These are phyloP conservation scores for Drosophila sordidula DNA, from an alignment of 2,888 invertebrate genomes.

Conservation along the genomic window DNA sequence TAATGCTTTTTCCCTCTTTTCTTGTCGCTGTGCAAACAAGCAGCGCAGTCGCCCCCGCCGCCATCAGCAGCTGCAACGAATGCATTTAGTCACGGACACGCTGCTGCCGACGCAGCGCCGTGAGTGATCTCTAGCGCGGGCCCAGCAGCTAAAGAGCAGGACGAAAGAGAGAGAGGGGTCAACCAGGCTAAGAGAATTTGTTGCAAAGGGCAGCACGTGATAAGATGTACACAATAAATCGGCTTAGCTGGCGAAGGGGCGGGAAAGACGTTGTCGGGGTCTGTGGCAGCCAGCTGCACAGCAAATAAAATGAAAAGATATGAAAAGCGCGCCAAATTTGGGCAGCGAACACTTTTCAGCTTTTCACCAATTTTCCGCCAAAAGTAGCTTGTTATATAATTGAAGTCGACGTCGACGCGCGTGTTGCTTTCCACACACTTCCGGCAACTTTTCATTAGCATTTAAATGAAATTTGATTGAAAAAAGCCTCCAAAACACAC, in stretches of 20 bases:
- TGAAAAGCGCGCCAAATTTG: conserved; percentile 56
- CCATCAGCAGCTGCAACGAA: conserved; percentile 63
- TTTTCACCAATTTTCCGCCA: conserved; percentile 57
- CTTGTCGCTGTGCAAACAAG: conserved; percentile 22
- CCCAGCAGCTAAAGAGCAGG: conserved; percentile 7
- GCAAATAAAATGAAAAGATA: conserved; percentile 23
- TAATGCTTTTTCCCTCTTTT: conserved; percentile 7
- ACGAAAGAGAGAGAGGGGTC: conserved; percentile 7
- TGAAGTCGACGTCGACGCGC: conserved; percentile 39
- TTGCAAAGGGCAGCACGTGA: conserved; percentile 58
- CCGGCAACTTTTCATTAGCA: conserved; percentile 79
- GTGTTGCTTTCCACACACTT: conserved; percentile 64
- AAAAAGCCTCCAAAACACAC: conserved; percentile 26
- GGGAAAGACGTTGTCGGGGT: neutral
- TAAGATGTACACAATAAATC: conserved; percentile 47
- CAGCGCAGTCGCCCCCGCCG: conserved; percentile 1
- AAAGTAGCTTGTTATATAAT: conserved; percentile 66
- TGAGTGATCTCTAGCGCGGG: conserved; percentile 51
- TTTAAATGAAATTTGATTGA: conserved; percentile 76
- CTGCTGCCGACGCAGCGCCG: conserved; percentile 34
- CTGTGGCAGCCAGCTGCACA: conserved; percentile 32
- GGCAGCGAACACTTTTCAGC: conserved; percentile 25
- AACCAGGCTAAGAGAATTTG: conserved; percentile 31
- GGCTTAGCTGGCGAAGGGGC: conserved; percentile 22
- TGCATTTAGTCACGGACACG: conserved; percentile 61